phyloP scores from a whole-genome alignment of 2,888 invertebrate genomes.

The Archaeoteleia sp. region DNA sequence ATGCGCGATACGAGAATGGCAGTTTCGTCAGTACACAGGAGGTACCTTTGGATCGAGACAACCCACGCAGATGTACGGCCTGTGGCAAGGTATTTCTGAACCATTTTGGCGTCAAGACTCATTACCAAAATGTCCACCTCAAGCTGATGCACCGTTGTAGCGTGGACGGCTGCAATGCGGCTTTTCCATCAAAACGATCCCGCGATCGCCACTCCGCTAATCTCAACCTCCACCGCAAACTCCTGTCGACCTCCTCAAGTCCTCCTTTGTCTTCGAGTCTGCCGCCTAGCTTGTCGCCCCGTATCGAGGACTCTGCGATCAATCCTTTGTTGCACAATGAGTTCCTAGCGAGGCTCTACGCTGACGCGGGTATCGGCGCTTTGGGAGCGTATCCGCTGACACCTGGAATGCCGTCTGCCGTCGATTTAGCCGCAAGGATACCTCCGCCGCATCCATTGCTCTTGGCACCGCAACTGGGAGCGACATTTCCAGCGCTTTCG shows the following conservation, averaged over 20 bases:
- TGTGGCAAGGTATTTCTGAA: slow-evolving; percentile 96
- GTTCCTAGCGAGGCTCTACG: slow-evolving; percentile 85
- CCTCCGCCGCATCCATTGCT: slow-evolving; percentile 79
- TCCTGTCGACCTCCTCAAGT: slow-evolving; percentile 83
- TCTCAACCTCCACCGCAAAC: slow-evolving; percentile 91
- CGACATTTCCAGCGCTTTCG: slow-evolving; percentile 77
- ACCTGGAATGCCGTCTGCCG: slow-evolving; percentile 66
- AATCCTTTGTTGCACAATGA: slow-evolving; percentile 84
- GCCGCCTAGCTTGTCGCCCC: slow-evolving; percentile 77
- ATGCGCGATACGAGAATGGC: slow-evolving; percentile 84
- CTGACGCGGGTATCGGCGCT: slow-evolving; percentile 77
- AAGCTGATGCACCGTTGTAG: slow-evolving; percentile 97
- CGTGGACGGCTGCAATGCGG: slow-evolving; percentile 95
- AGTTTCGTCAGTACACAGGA: slow-evolving; percentile 85
- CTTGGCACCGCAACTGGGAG: slow-evolving; percentile 78
- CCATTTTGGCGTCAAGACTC: slow-evolving; percentile 93
- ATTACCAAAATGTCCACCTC: slow-evolving; percentile 96
- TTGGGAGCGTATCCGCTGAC: slow-evolving; percentile 75
- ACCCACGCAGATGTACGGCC: slow-evolving; percentile 91
- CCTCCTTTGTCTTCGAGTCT: slow-evolving; percentile 76
- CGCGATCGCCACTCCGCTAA: slow-evolving; percentile 95
- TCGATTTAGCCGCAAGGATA: slow-evolving; percentile 69
- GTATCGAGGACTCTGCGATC: slow-evolving; percentile 75
- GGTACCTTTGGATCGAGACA: slow-evolving; percentile 93
- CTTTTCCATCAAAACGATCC: slow-evolving; percentile 94